phyloP scores from a whole-genome alignment of 1,140 invertebrate species.

The Drosophila seguyi region DNA sequence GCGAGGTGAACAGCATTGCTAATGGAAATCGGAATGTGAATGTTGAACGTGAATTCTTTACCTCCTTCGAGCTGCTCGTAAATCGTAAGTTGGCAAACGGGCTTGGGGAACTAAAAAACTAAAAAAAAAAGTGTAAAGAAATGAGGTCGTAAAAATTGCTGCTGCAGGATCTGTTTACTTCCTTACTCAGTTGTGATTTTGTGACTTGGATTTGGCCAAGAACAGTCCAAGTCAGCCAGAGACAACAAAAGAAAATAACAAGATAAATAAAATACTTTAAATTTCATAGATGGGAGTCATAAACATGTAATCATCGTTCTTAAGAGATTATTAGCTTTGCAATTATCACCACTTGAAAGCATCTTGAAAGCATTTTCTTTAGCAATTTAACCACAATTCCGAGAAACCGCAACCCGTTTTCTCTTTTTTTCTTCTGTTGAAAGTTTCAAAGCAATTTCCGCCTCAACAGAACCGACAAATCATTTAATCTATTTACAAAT shows the following conservation, averaged over 20 bases:
- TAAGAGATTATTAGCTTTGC: neutral
- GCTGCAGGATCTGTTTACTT: constrained; percentile 44
- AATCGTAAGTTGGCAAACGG: constrained; percentile 80
- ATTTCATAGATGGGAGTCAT: too few species aligned
- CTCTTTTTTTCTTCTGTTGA: neutral
- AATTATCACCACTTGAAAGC: neutral
- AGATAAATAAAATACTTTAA: neutral
- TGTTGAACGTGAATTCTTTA: constrained; percentile 55
- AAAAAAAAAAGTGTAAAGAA: neutral
- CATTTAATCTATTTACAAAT: constrained; percentile 49
- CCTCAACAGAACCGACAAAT: constrained; percentile 19
- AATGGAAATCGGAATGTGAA: constrained; percentile 52
- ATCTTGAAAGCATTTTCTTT: constrained; percentile 2
- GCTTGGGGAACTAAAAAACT: constrained; percentile 3
- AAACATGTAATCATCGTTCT: neutral
- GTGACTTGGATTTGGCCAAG: constrained; percentile 3
- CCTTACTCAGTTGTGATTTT: constrained; percentile 24
- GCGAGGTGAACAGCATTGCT: constrained; percentile 58
- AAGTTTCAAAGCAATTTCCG: constrained; percentile 20
- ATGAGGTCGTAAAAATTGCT: constrained; percentile 20
- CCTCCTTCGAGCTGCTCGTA: constrained; percentile 85
- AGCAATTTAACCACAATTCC: constrained; percentile 21
- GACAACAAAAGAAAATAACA: neutral
- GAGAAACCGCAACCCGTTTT: neutral
- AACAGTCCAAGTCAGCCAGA: constrained; percentile 1